phyloP scores from a whole-genome alignment of 2,113 vertebrate genomes.

The Siniperca chuatsi region DNA sequence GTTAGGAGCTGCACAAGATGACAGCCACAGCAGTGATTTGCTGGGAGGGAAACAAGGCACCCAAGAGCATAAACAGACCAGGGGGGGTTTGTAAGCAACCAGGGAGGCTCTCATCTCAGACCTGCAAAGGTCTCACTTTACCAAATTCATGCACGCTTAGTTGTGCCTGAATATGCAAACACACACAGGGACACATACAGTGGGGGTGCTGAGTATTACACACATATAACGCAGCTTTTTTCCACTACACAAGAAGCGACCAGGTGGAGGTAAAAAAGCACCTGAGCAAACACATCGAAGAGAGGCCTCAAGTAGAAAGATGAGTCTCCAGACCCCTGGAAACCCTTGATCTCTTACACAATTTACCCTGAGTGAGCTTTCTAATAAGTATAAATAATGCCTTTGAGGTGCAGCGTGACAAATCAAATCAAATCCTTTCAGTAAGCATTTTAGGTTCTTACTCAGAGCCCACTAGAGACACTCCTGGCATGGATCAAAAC shows the following conservation, averaged over 20 bases:
- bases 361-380: conserved; percentile 51
- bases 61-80: conserved; percentile 48
- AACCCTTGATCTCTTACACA: conserved; percentile 41
- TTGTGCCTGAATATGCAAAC: conserved; percentile 16
- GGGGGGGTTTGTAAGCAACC: conserved; percentile 10
- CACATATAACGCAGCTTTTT: conserved; percentile 32
- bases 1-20: conserved; percentile 54
- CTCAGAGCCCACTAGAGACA: conserved; percentile 42
- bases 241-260: conserved; percentile 2
- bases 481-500: conserved; percentile 50
- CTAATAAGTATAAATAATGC: conserved; percentile 55
- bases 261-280: conserved; percentile 7
- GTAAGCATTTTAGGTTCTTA: conserved; percentile 47
- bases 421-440: conserved; percentile 56
- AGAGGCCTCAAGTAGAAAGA: conserved; percentile 40
- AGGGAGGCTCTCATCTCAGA: conserved; percentile 53
- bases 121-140: conserved; percentile 16
- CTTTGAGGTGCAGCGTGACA: conserved; percentile 38
- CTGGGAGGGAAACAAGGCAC: conserved; percentile 36
- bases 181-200: background rate
- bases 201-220: background rate
- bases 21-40: conserved; percentile 35
- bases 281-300: conserved; percentile 29
- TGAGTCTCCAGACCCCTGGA: conserved; percentile 49
- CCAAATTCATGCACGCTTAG: background rate